phyloP scores from a whole-genome alignment of 2,888 invertebrate genomes.

The Diaprepes abbreviatus region DNA sequence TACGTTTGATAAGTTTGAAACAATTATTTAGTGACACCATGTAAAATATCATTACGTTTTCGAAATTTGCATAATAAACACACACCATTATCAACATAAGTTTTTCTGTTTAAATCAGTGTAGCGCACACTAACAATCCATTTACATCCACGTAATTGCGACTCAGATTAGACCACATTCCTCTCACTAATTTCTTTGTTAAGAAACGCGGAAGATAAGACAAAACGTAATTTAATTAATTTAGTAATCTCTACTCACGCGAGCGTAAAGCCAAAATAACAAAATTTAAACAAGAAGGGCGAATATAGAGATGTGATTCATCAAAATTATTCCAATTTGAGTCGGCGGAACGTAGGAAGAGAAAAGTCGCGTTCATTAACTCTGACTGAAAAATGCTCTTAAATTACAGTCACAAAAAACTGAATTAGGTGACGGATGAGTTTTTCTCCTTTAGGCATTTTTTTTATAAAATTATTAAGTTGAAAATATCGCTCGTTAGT shows the following conservation, averaged over 20 bases:
- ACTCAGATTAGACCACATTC: conserved; percentile 27
- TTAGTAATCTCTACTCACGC: conserved; percentile 31
- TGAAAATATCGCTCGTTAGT: conserved; percentile 1
- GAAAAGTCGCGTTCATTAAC: conserved; percentile 41
- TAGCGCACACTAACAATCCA: background rate
- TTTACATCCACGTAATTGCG: conserved; percentile 7
- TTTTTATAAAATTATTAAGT: conserved; percentile 9
- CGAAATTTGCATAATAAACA: too few relatives aligned
- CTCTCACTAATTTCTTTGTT: conserved; percentile 31
- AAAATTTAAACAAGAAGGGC: conserved; percentile 30
- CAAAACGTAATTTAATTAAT: conserved; percentile 36
- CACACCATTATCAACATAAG: too few relatives aligned
- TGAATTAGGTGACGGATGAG: conserved; percentile 13
- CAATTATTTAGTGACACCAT: too few relatives aligned
- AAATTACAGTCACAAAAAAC: conserved; percentile 23
- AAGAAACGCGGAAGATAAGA: conserved; percentile 34
- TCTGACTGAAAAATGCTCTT: conserved; percentile 24
- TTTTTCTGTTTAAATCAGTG: background rate
- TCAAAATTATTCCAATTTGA: conserved; percentile 51
- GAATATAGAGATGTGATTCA: conserved; percentile 45
- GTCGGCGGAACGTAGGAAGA: conserved; percentile 7
- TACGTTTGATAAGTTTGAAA: too few relatives aligned
- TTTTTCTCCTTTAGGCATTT: conserved; percentile 5
- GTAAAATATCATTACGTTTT: too few relatives aligned
- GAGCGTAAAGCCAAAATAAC: conserved; percentile 31